Evolutionary conservation across 35 echinoderm and acorn worm species (phyloP), one percentile per base, ranked within the genome.

Genomic region (Apostichopus japonicus): DNA sequence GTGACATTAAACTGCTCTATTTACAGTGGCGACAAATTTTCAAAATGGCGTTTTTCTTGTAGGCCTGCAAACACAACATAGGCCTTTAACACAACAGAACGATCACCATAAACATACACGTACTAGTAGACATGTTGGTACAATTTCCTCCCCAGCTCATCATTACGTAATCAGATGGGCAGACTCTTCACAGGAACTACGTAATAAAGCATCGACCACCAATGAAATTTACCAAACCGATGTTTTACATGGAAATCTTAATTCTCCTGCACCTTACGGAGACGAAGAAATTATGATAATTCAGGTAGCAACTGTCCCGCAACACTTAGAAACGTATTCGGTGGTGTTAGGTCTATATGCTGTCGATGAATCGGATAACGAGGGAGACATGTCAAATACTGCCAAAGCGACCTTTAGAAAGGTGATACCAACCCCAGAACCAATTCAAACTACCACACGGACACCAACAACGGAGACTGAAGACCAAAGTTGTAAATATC

Each of bases 321-420:
- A 58, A 9, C 54, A 84, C 23, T 17, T 84, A 57, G 81, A 84
- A 84, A 84, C 81, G 8, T 57, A 23, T 8, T 84, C 54, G 10
- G 54, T 84, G 1, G 19, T 24, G 23, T 57, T 84, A 55, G 81
- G 54, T 22, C 8, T 84, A 23, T 84, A 84, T 51, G 81, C 81
- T 22, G 81, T 84, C 54, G 81, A 84, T 84, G 81, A 84, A 19
- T 24, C 22, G 8, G 81, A 14, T 15, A 84, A 84, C 23, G 54
- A 84, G 81, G 81, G 16, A 16, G 19, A 57, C 4, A 58, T 84
- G 54, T 84, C 81, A 10, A 84, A 84, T 51, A 58, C 57, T 57
- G 81, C 17, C 17, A 55, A 58, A 24, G 81, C 23, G 54, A 84
- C 54, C 4, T 84, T 84, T 24, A 53, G 81, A n/a, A 53, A 58